phyloP scores from a whole-genome alignment of 2,797 vertebrate species.

The Chrysolophus pictus region DNA sequence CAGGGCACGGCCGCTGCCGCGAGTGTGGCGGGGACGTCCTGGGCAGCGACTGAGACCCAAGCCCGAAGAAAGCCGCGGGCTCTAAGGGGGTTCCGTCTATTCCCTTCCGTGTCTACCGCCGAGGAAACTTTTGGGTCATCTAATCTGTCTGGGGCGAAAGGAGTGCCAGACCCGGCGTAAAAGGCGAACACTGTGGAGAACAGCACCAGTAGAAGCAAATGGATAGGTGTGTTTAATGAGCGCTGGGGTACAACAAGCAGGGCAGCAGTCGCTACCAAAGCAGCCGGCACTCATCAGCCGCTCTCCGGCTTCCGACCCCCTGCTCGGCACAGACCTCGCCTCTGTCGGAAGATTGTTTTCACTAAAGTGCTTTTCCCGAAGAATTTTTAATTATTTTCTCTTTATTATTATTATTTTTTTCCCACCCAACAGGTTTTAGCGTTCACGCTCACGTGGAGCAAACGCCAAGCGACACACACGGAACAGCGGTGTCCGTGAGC shows the following conservation, averaged over 20 bases:
- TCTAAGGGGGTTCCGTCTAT: not conserved
- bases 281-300: not conserved
- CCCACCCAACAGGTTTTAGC: not conserved
- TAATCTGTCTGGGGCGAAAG: not conserved
- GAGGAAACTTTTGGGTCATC: not conserved
- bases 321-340: not conserved
- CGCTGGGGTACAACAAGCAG: constrained; percentile 47
- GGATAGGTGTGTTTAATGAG: constrained; percentile 69
- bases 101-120: not conserved
- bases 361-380: constrained; percentile 66
- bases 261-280: constrained; percentile 43
- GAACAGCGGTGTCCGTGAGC: not conserved
- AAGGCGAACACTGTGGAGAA: not conserved
- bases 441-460: constrained; percentile 28
- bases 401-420: not conserved
- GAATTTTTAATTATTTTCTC: not conserved
- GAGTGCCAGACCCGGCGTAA: not conserved
- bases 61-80: not conserved
- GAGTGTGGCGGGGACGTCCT: not conserved
- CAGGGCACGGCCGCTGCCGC: accelerated
- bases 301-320: not conserved
- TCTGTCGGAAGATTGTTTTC: not conserved
- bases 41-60: not conserved
- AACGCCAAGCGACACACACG: not conserved
- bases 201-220: not conserved